phyloP scores from a whole-genome alignment of 2,888 invertebrate genomes.

The Alloplasta piceator region DNA sequence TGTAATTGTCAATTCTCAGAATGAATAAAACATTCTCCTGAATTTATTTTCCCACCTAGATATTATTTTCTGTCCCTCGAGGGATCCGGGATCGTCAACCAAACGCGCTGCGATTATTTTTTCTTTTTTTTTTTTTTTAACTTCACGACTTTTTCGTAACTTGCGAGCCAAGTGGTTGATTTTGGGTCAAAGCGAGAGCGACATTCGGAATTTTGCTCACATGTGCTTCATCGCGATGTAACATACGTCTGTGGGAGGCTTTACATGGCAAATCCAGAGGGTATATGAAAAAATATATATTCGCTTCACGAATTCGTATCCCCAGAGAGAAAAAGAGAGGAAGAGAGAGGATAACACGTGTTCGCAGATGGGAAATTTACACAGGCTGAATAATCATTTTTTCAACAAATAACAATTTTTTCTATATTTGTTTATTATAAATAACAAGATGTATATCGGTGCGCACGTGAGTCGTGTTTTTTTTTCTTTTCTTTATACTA shows the following conservation, averaged over 20 bases:
- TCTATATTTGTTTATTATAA: constrained; percentile 80
- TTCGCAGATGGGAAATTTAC: constrained; percentile 15
- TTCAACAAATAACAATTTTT: constrained; percentile 49
- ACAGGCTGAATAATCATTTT: background rate
- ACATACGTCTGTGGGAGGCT: constrained; percentile 3
- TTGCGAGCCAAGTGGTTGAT: constrained; percentile 48
- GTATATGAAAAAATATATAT: constrained; percentile 26
- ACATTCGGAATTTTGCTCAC: constrained; percentile 47
- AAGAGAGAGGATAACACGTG: constrained; percentile 28
- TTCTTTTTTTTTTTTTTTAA: constrained; percentile 15
- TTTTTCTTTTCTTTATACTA: constrained; percentile 65
- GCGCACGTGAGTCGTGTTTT: constrained; percentile 79
- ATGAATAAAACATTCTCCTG: constrained; percentile 15
- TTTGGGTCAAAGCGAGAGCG: constrained; percentile 26
- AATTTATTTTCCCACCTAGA: constrained; percentile 17
- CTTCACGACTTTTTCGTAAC: constrained; percentile 47
- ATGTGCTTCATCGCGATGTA: constrained; percentile 39
- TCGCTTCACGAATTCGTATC: constrained; percentile 31
- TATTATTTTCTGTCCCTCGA: constrained; percentile 39
- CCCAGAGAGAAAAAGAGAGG: too few species aligned
- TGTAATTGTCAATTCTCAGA: too few species aligned
- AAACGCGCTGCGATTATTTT: constrained; percentile 38
- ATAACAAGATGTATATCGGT: constrained; percentile 82
- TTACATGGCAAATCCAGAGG: constrained; percentile 30
- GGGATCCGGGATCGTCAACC: constrained; percentile 48